Percentiles rank a stretch among this genome's conserved stretches.
Evolutionary conservation across 92 coral and sea anemone species (phyloP).

Genomic region (Ricordea florida): DNA sequence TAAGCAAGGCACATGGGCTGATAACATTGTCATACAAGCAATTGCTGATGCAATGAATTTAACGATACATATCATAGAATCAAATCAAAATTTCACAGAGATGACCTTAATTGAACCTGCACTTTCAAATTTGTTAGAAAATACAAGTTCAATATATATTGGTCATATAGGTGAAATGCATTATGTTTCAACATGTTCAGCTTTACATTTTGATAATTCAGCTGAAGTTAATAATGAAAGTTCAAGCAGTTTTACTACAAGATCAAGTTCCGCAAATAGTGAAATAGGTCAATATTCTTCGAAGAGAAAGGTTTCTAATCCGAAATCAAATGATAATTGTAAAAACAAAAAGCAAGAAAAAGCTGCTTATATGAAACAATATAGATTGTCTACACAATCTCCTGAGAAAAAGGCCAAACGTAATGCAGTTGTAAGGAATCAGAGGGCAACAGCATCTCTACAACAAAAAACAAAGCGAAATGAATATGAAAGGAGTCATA

Average conservation of each 20-base stretch:
- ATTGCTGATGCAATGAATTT: slow-evolving; percentile 51
- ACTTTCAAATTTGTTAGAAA: background rate
- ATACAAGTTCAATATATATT: slow-evolving; percentile 8
- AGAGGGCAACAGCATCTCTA: background rate
- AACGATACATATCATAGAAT: slow-evolving; percentile 3
- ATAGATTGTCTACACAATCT: slow-evolving; percentile 2
- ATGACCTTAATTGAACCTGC: background rate
- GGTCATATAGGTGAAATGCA: slow-evolving; percentile 60
- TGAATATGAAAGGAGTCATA: too few relatives aligned
- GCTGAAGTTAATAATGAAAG: too few relatives aligned
- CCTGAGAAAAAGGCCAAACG: slow-evolving; percentile 33
- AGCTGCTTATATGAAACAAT: slow-evolving; percentile 10
- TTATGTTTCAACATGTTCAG: slow-evolving; percentile 49
- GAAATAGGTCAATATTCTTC: too few relatives aligned
- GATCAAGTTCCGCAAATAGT: too few relatives aligned
- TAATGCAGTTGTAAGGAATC: slow-evolving; percentile 29
- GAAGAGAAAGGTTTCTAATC: too few relatives aligned
- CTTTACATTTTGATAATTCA: too few relatives aligned
- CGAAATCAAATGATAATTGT: background rate
- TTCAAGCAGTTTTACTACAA: too few relatives aligned
- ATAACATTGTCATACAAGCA: slow-evolving; percentile 62
- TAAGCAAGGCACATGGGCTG: slow-evolving; percentile 62
- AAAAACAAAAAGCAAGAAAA: slow-evolving; percentile 11
- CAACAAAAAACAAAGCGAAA: background rate
- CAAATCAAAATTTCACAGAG: background rate